Percentiles rank a stretch among this genome's conserved stretches.
These are phyloP conservation scores for Campoplex nolae DNA, from an alignment of 2,888 invertebrate genomes.

Conservation along the genomic window DNA sequence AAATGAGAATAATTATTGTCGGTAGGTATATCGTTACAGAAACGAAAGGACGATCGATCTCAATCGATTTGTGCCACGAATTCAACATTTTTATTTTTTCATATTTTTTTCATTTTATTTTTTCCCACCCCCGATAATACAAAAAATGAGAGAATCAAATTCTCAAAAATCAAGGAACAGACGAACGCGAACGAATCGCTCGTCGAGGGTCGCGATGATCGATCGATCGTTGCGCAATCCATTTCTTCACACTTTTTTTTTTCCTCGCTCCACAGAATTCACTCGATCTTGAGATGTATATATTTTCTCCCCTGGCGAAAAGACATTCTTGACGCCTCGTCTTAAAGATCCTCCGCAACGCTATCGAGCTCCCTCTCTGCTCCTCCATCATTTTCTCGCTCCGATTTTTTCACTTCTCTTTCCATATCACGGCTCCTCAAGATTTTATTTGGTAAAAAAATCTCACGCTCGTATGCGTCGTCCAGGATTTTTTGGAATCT, in stretches of 20 bases:
- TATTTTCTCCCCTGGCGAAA: slow-evolving; percentile 47
- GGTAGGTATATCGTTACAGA: no score
- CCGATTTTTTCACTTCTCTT: slow-evolving; percentile 26
- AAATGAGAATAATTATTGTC: not conserved
- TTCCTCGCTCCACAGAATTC: slow-evolving; percentile 1
- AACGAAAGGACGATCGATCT: slow-evolving; percentile 4
- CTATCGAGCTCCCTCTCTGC: slow-evolving; percentile 31
- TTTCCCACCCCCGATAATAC: slow-evolving; percentile 22
- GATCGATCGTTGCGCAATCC: slow-evolving; percentile 63
- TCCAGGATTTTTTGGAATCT: not conserved
- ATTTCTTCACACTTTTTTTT: slow-evolving; percentile 14
- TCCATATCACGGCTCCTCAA: not conserved
- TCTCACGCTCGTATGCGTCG: slow-evolving; percentile 25
- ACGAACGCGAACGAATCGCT: slow-evolving; percentile 20
- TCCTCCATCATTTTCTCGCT: slow-evolving; percentile 57
- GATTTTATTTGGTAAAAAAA: not conserved
- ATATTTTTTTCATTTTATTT: not conserved
- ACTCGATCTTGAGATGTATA: slow-evolving; percentile 25
- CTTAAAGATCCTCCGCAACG: slow-evolving; percentile 45
- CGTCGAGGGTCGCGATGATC: slow-evolving; percentile 52
- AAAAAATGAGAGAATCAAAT: not conserved
- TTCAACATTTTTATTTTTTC: not conserved
- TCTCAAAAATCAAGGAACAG: slow-evolving; percentile 29
- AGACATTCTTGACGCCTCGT: slow-evolving; percentile 61
- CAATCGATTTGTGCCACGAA: not conserved